Conservation (phyloP, 2,113 vertebrate species). For the Channa argus region DNA sequence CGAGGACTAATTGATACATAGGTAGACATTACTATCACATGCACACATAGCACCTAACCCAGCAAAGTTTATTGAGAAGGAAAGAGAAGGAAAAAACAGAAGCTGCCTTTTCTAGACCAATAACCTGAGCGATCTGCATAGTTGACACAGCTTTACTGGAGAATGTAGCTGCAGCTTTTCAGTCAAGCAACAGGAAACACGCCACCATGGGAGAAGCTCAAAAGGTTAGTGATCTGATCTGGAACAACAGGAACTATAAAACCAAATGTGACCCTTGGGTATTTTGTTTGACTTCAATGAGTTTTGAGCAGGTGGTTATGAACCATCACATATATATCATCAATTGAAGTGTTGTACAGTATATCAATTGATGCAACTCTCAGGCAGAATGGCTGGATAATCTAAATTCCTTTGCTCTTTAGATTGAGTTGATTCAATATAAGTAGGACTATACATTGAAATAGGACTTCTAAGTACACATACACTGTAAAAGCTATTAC, state of each 20-base stretch:
- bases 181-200: slow-evolving; percentile 61
- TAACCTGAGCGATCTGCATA: slow-evolving; percentile 41
- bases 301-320: not conserved
- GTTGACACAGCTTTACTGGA: slow-evolving; percentile 59
- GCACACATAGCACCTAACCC: slow-evolving; percentile 35
- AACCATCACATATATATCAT: not conserved
- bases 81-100: slow-evolving; percentile 7
- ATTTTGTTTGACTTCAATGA: not conserved
- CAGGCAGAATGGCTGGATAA: slow-evolving; percentile 2
- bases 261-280: slow-evolving; percentile 24
- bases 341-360: not conserved
- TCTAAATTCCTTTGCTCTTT: not conserved
- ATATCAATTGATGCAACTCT: slow-evolving; percentile 2
- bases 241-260: slow-evolving; percentile 1
- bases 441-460: slow-evolving; percentile 2
- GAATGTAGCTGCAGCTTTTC: slow-evolving; percentile 76
- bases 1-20: slow-evolving; percentile 57
- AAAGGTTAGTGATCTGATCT: slow-evolving; percentile 82
- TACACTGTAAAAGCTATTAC: not conserved
- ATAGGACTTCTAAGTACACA: not conserved
- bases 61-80: slow-evolving; percentile 16
- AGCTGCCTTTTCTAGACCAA: slow-evolving; percentile 23
- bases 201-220: slow-evolving; percentile 88
- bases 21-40: slow-evolving; percentile 56
- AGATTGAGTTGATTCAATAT: not conserved